Evolutionary conservation across 2,888 invertebrate genomes (phyloP), one percentile per base, ranked within the genome.

Genomic region (Muscina levida): DNA sequence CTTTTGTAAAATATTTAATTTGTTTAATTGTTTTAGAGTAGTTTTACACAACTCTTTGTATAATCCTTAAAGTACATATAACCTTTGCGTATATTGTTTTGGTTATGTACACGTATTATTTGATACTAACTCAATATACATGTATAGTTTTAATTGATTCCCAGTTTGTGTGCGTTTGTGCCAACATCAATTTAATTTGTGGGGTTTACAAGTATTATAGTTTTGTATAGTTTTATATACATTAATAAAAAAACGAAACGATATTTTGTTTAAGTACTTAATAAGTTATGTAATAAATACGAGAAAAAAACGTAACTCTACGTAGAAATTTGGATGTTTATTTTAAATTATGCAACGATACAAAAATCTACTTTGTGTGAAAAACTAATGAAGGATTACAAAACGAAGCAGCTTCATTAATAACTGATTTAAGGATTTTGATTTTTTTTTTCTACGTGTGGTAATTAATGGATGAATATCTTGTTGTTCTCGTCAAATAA

Each of bases 161-260:
- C 42, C 42, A 39, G 42, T 62, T 22, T 59, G 2, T 3, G 37
- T 39, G 31, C 8, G 59, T 59, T 39, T 51, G 15, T 57, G 31
- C n/a, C n/a, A n/a, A n/a, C n/a, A n/a, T n/a, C n/a, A n/a, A n/a
- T n/a, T n/a, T 37, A 62, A 22, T 17, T 42, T 39, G 42, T 19
- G 19, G 42, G 42, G n/a, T n/a, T n/a, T n/a, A 48, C 17, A 53
- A 68, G 68, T 68, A 51, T 72, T 53, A 46, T 8, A 48, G 19
- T 59, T 46, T 19, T 83, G 83, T 84, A 84, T 84, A 84, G 83
- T 84, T 84, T 83, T 84, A 84, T 84, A 84, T 84, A 83, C 83
- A 79, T 53, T 72, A 37, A 26, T 51, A 70, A 62, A 75, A 68
- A 74, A n/a, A 62, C 2, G n/a, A 31, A 42, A 46, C 57, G 46